Evolutionary conservation across 2,113 vertebrate species (phyloP).

Genomic region (Limnothrissa miodon): DNA sequence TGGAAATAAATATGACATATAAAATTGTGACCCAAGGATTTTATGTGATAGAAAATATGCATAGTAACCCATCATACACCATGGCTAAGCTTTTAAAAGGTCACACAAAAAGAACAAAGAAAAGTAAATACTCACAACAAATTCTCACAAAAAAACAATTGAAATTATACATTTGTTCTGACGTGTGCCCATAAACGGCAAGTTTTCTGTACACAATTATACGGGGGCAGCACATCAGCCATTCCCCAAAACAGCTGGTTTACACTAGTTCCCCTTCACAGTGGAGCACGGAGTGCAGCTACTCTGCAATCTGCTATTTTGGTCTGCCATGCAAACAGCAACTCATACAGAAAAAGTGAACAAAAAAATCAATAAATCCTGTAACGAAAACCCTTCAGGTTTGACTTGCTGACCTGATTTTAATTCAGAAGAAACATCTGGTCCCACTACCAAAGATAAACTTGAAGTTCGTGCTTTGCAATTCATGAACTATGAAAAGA

Average conservation of each 20-base stretch:
- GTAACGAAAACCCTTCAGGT: not conserved
- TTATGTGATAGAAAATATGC: not conserved
- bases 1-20: not conserved
- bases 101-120: not conserved
- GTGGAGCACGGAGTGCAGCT: slow-evolving; percentile 38
- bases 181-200: not conserved
- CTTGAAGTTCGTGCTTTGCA: not conserved
- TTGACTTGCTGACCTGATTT: not conserved
- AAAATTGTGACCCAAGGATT: not conserved
- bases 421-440: not conserved
- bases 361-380: slow-evolving; percentile 6
- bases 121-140: not conserved
- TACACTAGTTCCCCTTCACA: slow-evolving; percentile 31
- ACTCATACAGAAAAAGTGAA: slow-evolving; percentile 42
- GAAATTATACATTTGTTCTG: not conserved
- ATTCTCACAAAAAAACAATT: not conserved
- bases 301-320: slow-evolving; percentile 53
- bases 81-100: not conserved
- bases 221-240: slow-evolving; percentile 21
- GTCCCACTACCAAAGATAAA: not conserved
- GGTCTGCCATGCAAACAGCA: slow-evolving; percentile 60
- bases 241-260: slow-evolving; percentile 46
- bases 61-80: not conserved
- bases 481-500: not conserved
- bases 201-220: not conserved